Percentiles rank a stretch among this genome's conserved stretches.
These are phyloP conservation scores for Alcedo atthis DNA, from an alignment of 2,797 vertebrate genomes.

Conservation along the genomic window DNA sequence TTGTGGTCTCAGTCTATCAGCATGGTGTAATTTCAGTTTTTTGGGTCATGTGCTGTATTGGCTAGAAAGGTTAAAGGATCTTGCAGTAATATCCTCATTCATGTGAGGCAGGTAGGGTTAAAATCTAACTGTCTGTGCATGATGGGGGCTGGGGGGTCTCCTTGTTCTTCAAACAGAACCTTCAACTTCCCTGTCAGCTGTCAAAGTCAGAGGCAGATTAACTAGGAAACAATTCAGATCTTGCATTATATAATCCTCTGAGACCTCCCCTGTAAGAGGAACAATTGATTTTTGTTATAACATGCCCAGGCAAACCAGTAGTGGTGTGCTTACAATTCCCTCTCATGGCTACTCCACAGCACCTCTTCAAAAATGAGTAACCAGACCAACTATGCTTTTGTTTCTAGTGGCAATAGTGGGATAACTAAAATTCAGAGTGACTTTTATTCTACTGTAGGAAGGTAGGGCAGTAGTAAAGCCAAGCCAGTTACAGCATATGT, in stretches of 20 bases:
- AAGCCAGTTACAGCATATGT: not conserved
- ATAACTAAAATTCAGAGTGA: not conserved
- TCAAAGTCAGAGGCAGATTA: not conserved
- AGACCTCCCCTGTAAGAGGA: constrained; percentile 18
- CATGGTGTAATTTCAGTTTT: not conserved
- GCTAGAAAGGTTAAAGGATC: not conserved
- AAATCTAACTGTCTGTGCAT: not conserved
- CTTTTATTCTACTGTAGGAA: not conserved
- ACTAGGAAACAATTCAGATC: not conserved
- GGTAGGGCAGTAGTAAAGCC: not conserved
- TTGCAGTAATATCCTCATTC: not conserved
- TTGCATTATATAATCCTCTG: constrained; percentile 1
- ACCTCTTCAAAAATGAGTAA: constrained; percentile 46
- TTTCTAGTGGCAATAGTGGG: not conserved
- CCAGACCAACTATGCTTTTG: not conserved
- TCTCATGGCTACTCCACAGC: constrained; percentile 32
- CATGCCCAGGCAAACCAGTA: not conserved
- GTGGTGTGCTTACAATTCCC: constrained; percentile 44
- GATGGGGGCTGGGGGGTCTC: not conserved
- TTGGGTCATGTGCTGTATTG: not conserved
- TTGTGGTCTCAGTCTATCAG: not conserved
- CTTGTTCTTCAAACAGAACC: not conserved
- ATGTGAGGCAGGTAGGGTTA: not conserved
- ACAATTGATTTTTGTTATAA: constrained; percentile 57
- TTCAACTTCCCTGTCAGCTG: not conserved